phyloP scores from a whole-genome alignment of 2,888 invertebrate species.

The Pseudoips prasinana region DNA sequence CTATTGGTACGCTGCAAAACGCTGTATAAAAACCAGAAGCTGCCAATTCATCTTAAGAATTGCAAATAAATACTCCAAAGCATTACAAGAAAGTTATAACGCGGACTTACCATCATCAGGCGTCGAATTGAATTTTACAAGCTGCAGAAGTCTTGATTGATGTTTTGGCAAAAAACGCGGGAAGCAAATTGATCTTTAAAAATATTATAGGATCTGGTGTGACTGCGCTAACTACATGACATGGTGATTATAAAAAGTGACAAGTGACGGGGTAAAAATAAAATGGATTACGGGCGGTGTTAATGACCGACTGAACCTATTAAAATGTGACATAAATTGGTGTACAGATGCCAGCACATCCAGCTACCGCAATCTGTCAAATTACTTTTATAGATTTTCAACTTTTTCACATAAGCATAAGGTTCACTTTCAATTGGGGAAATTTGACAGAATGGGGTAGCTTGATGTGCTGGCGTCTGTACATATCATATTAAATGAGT shows the following conservation, averaged over 20 bases:
- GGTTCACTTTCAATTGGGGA: too few relatives aligned
- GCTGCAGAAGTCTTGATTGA: conserved; percentile 34
- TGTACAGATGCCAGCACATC: too few relatives aligned
- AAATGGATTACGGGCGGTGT: too few relatives aligned
- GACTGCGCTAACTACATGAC: conserved; percentile 15
- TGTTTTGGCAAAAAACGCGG: conserved; percentile 32
- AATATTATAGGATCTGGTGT: conserved; percentile 15
- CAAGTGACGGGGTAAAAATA: conserved; percentile 29
- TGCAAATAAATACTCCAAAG: conserved; percentile 18
- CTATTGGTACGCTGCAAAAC: conserved; percentile 2
- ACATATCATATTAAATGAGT: too few relatives aligned
- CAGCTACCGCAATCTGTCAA: too few relatives aligned
- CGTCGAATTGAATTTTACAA: conserved; percentile 29
- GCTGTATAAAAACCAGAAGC: neutral
- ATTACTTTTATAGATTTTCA: too few relatives aligned
- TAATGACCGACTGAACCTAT: too few relatives aligned
- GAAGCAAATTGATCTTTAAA: conserved; percentile 31
- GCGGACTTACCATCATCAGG: conserved; percentile 5
- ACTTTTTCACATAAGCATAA: too few relatives aligned
- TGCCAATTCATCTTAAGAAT: conserved; percentile 15
- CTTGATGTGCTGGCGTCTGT: too few relatives aligned
- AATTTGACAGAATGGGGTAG: too few relatives aligned
- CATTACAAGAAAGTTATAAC: neutral
- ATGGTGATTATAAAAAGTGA: conserved; percentile 29
- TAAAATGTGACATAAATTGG: too few relatives aligned